phyloP scores from a whole-genome alignment of 2,113 vertebrate species.

The Columba livia region DNA sequence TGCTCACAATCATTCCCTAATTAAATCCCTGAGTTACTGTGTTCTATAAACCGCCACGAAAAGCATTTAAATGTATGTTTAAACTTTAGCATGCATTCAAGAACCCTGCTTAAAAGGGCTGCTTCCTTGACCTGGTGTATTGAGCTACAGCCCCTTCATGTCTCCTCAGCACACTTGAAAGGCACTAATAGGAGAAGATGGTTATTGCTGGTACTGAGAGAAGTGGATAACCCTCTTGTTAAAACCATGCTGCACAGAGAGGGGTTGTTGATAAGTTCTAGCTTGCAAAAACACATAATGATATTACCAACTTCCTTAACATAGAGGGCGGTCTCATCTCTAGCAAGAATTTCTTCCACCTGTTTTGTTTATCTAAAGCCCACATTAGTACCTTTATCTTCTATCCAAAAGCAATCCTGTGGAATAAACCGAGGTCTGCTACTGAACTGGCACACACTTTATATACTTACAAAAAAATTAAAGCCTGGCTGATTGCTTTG shows the following conservation, averaged over 20 bases:
- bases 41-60: background rate
- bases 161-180: background rate
- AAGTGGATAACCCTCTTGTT: background rate
- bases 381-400: background rate
- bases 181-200: background rate
- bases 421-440: slow-evolving; percentile 46
- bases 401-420: slow-evolving; percentile 49
- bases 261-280: background rate
- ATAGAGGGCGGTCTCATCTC: background rate
- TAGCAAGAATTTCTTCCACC: slow-evolving; percentile 7
- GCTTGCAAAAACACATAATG: background rate
- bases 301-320: background rate
- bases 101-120: background rate
- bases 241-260: background rate
- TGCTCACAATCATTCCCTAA: slow-evolving; percentile 27
- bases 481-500: background rate
- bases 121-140: background rate
- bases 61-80: slow-evolving; percentile 1
- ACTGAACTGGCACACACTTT: background rate
- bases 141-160: background rate
- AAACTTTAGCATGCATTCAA: background rate
- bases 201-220: background rate
- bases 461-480: background rate
- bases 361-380: background rate
- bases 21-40: background rate